These are phyloP conservation scores for Cyprinella venusta DNA, from an alignment of 2,797 vertebrate species.

Conservation along the genomic window DNA sequence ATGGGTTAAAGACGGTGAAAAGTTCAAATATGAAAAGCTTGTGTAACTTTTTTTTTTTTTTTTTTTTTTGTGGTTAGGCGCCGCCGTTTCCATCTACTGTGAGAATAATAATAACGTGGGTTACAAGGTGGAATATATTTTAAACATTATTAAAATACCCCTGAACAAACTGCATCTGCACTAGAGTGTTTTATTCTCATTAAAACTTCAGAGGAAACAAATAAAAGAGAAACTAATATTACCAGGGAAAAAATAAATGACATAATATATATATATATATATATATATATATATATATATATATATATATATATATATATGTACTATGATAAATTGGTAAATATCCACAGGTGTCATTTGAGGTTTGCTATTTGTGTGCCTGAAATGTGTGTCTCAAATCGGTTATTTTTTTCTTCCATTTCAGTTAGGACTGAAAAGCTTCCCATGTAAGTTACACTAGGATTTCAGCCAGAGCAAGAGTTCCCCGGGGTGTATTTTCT, in stretches of 20 bases:
- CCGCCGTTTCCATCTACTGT: not conserved
- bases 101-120: not conserved
- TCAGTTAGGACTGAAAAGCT: not conserved
- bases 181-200: not conserved
- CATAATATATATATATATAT: not conserved
- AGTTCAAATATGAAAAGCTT: not conserved
- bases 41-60: not conserved
- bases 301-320: no score
- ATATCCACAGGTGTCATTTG: not conserved
- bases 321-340: not conserved
- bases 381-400: no score
- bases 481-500: not conserved
- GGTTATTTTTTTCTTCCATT: not conserved
- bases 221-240: not conserved
- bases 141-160: not conserved
- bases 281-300: no score
- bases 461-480: not conserved
- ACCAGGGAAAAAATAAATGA: not conserved
- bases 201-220: not conserved
- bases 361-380: not conserved
- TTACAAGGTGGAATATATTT: constrained; percentile 24
- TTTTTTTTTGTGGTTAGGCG: not conserved
- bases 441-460: not conserved
- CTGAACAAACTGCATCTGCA: not conserved
- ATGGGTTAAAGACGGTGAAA: not conserved